These are phyloP conservation scores for Mycalesis mineus DNA, from an alignment of 2,888 invertebrate genomes.

Conservation along the genomic window DNA sequence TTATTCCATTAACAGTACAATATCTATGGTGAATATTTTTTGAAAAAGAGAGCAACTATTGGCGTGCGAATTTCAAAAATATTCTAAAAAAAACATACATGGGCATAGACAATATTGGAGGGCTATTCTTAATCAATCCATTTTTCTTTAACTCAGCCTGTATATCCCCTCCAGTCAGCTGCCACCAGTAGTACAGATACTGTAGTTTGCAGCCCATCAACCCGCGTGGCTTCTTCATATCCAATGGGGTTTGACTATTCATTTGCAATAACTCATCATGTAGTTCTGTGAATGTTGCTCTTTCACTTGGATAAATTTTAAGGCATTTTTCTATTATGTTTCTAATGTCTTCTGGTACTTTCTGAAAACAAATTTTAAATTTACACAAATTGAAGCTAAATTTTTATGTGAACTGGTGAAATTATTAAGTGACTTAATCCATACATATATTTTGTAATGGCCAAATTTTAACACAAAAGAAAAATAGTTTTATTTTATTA, in stretches of 20 bases:
- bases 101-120: slow-evolving; percentile 88
- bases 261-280: slow-evolving; percentile 59
- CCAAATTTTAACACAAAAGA: too few species aligned
- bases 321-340: slow-evolving; percentile 84
- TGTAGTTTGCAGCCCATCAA: slow-evolving; percentile 80
- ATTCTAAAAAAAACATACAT: slow-evolving; percentile 76
- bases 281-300: slow-evolving; percentile 78
- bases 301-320: slow-evolving; percentile 79
- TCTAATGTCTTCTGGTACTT: slow-evolving; percentile 77
- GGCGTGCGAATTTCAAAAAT: too few species aligned
- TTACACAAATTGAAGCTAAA: too few species aligned
- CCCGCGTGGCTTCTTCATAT: slow-evolving; percentile 61
- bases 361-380: slow-evolving; percentile 62
- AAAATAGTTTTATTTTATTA: too few species aligned
- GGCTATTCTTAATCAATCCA: slow-evolving; percentile 91
- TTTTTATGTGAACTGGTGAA: too few species aligned
- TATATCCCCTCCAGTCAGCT: slow-evolving; percentile 96
- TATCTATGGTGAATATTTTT: too few species aligned
- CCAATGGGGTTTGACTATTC: slow-evolving; percentile 61
- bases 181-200: slow-evolving; percentile 96
- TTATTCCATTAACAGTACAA: too few species aligned
- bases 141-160: slow-evolving; percentile 93
- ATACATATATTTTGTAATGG: too few species aligned
- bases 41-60: too few species aligned
- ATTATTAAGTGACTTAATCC: too few species aligned